Base-by-base conservation (phyloP, 2,888 invertebrate species). In the Lasioglossum zephyrum region DNA sequence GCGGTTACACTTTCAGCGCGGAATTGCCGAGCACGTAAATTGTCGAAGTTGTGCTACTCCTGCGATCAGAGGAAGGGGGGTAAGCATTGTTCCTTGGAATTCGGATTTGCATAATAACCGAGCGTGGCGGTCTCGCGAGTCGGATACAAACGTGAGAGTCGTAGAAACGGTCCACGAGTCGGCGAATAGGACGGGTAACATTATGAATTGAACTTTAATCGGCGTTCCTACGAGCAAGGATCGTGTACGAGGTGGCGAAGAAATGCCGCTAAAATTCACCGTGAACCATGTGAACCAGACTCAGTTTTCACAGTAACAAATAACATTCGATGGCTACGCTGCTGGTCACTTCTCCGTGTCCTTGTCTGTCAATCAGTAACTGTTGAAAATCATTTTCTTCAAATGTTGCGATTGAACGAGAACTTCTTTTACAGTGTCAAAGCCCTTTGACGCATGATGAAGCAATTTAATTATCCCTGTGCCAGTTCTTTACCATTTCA, bases 101-200 rank as follows among this genome's bases (percentile, higher is more conserved):
- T 92, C 85, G 84, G 78, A 92, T 92, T 92, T 92, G 92, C 92
- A 92, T 92, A 92, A 92, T 91, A 90, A 92, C 89, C 87, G 66
- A 87, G 89, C 86, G 73, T 53, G 77, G 39, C 81, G 60, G 49
- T 49, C 76, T 77, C 63, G 73, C 77, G 72, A 88, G 84, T 81
- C 86, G 87, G 86, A 88, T 87, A 82, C 89, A 81, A 36, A 74
- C 86, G 87, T 72, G 84, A 86, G 79, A 76, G 69, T 63, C 79
- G 70, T 47, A 79, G 79, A 79, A 81, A 86, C 60, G 77, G 74
- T 60, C 78, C 60, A 22, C 73, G 72, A 70, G 76, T 77, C 31
- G 66, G 66, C 31, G 63, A 31, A 82, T n/a, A 60, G 82, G 44
- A 74, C 80, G 70, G 66, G 31, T 85, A 78, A 73, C 81, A 81